Base-by-base conservation (phyloP, 2,797 vertebrate species). In the Hydrocynus forskahlii region DNA sequence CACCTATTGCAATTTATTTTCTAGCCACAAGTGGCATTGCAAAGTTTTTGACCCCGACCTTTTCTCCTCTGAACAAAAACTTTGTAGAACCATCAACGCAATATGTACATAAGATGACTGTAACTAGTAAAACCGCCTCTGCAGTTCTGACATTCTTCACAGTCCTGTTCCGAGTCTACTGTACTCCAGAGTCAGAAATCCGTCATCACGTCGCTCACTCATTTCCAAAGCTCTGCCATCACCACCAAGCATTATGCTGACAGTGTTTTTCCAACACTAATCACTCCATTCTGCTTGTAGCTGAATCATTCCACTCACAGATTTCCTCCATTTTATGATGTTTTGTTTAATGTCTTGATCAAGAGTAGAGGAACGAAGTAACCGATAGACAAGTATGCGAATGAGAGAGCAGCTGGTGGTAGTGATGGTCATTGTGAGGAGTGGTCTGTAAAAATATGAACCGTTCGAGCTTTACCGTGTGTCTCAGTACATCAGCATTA, bases 301-400 rank as follows among this genome's bases (percentile, higher is more conserved):
- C n/a, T 73, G 29, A 38, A 50, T 73, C 70, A 54, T 72, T 16
- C 17, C 69, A 73, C 25, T 71, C 25, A 21, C 13, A 55, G 29
- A 38, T 12, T 35, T 55, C 50, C 29, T 73, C 38, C 50, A 55
- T 25, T 35, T n/a, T 55, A 54, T 29, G 13, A 71, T 35, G 38
- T 16, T 55, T 10, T 12, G 2, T 17, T 3, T 54, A 23, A 9
- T 35, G 25, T 38, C 0, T 35, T 38, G 52, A 25, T 57, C 16
- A 19, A 8, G 52, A 73, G 52, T 12, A 1, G 50, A 55, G 50
- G 38, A 23, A 48, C 10, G 29, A 29, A 29, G 29, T 29, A 29
- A 29, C 1, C 3, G 29, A 29, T 29, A 29, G 29, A 29, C 29
- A 71, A 4, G 48, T 48, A 0, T 45, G 21, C 7, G 10, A 52